Conservation (phyloP, 2,113 vertebrate species). For the Perccottus glenii region DNA sequence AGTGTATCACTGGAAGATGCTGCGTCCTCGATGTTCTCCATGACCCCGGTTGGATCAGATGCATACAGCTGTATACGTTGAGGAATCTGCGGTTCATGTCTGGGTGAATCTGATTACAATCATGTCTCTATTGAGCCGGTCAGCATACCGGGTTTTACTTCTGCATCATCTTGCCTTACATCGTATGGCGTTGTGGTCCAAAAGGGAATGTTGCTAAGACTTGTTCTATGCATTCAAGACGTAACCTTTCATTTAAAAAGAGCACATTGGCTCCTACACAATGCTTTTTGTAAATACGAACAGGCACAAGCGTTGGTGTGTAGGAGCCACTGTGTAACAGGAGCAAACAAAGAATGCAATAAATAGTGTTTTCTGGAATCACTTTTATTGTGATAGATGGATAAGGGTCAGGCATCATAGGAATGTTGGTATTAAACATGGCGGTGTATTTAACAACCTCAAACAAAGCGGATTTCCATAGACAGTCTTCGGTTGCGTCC, state of each 20-base stretch:
- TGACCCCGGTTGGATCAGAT: conserved; percentile 2
- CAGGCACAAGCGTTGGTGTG: not conserved
- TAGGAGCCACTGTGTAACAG: not conserved
- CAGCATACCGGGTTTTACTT: not conserved
- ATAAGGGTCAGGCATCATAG: not conserved
- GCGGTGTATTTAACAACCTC: not conserved
- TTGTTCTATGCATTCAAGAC: conserved; percentile 14
- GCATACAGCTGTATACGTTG: not conserved
- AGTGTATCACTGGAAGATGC: not conserved
- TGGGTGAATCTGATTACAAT: conserved; percentile 15
- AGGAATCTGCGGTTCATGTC: not conserved
- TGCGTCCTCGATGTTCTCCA: not conserved
- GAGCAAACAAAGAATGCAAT: not conserved
- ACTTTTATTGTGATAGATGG: conserved; percentile 19
- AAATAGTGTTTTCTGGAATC: conserved; percentile 4
- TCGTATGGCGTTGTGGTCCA: not conserved
- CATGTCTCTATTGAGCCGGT: conserved; percentile 2
- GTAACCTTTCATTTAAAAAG: conserved; percentile 19
- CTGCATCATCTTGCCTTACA: not conserved
- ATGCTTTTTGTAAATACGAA: not conserved
- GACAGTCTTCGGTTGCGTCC: too few species aligned
- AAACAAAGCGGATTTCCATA: too few species aligned
- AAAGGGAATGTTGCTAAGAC: conserved; percentile 12
- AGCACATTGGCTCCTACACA: conserved; percentile 16
- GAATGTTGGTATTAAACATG: not conserved